Evolutionary conservation across 53 echinoderm and acorn worm species (phyloP).

Genomic region (Holothuria leucospilota): DNA sequence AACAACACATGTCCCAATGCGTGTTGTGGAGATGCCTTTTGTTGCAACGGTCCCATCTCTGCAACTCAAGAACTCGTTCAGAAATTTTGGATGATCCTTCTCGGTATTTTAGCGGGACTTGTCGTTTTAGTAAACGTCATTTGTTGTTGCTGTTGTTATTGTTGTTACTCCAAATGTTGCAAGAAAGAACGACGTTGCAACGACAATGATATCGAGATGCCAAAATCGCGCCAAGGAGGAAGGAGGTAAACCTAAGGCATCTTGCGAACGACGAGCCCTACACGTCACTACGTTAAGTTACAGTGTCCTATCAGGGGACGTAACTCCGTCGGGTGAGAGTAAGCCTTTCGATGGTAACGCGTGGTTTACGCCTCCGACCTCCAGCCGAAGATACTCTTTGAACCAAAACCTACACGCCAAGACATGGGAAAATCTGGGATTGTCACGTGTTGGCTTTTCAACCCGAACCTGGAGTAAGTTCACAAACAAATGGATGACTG

Average conservation of each 20-base stretch:
- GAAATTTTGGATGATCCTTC: constrained; percentile 68
- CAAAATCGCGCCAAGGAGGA: background rate
- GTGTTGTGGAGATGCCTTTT: constrained; percentile 70
- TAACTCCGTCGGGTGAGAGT: too few relatives aligned
- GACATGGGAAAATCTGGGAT: too few relatives aligned
- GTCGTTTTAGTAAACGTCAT: constrained; percentile 70
- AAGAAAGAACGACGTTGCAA: constrained; percentile 32
- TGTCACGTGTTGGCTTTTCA: too few relatives aligned
- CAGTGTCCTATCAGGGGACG: too few relatives aligned
- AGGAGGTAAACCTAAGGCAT: background rate
- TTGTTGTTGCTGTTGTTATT: constrained; percentile 84
- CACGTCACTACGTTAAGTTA: too few relatives aligned
- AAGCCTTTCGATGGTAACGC: too few relatives aligned
- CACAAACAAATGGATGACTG: too few relatives aligned
- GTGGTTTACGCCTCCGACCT: too few relatives aligned
- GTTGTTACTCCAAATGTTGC: constrained; percentile 72
- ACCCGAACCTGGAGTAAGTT: too few relatives aligned
- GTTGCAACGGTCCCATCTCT: constrained; percentile 57
- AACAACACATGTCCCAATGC: constrained; percentile 90
- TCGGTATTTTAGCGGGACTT: constrained; percentile 59
- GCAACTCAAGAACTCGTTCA: constrained; percentile 20
- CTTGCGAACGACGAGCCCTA: background rate
- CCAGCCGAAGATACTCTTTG: too few relatives aligned
- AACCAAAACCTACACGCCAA: too few relatives aligned
- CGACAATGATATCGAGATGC: constrained; percentile 12